Conservation (phyloP, 2,113 vertebrate species). For the Apistogramma diplotaenia region DNA sequence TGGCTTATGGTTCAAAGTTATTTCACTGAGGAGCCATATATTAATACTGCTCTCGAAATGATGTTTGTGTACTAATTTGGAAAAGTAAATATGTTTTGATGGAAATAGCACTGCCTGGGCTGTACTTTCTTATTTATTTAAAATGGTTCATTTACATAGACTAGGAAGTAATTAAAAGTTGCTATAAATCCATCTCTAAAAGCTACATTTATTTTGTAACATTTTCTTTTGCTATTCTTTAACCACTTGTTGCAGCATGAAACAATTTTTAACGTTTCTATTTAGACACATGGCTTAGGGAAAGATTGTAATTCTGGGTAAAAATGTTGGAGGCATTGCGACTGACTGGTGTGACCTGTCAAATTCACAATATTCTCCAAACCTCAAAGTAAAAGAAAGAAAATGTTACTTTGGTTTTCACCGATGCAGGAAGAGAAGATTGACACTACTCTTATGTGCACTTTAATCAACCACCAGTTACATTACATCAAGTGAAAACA, state of each 20-base stretch:
- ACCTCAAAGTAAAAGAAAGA: neutral
- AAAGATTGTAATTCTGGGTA: neutral
- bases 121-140: neutral
- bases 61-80: neutral
- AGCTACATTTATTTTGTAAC: neutral
- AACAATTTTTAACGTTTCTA: neutral
- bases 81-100: neutral
- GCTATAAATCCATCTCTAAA: neutral
- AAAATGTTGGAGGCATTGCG: neutral
- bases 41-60: neutral
- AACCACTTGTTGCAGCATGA: neutral
- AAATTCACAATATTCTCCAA: neutral
- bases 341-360: neutral
- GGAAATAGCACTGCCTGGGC: neutral
- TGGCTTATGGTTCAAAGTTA: slow-evolving; percentile 19
- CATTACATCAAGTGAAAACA: neutral
- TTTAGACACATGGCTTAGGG: neutral
- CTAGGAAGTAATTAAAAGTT: neutral
- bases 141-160: neutral
- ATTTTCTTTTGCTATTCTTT: neutral
- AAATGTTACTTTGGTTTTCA: neutral
- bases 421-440: neutral
- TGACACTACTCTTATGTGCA: neutral
- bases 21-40: neutral
- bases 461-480: neutral